Evolutionary conservation across 2,888 invertebrate genomes (phyloP).

Genomic region (Plebejus melissa): DNA sequence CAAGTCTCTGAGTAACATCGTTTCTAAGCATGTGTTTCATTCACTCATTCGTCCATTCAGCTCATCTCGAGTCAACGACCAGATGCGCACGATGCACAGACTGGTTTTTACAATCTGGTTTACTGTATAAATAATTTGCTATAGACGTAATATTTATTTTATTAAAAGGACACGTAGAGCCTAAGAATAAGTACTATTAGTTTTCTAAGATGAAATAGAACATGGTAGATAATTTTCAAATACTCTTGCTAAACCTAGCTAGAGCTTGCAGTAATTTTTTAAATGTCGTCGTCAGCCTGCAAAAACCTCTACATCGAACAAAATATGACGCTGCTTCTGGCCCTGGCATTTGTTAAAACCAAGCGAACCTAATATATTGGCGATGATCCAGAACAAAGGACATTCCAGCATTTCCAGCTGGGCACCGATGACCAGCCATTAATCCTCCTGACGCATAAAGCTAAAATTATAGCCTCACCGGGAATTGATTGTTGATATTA

Average conservation of each 20-base stretch:
- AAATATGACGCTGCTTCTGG: neutral
- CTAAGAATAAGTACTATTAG: too few species aligned
- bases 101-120: constrained; percentile 31
- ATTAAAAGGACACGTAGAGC: neutral
- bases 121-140: neutral
- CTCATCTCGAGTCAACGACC: constrained; percentile 42
- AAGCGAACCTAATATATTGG: constrained; percentile 19
- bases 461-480: constrained; percentile 19
- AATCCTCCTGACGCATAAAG: constrained; percentile 15
- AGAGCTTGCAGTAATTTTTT: neutral
- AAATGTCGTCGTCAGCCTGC: neutral
- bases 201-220: too few species aligned
- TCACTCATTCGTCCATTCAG: constrained; percentile 43
- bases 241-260: neutral
- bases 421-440: constrained; percentile 13
- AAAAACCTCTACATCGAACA: constrained; percentile 1
- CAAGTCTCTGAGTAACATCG: constrained; percentile 7
- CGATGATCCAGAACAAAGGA: constrained; percentile 24
- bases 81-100: constrained; percentile 37
- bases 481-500: neutral
- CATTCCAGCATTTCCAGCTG: neutral
- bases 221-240: neutral
- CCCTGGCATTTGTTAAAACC: constrained; percentile 15
- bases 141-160: neutral
- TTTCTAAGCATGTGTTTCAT: constrained; percentile 27